Conservation (phyloP, 2,888 invertebrate species). For the Panopea generosa region DNA sequence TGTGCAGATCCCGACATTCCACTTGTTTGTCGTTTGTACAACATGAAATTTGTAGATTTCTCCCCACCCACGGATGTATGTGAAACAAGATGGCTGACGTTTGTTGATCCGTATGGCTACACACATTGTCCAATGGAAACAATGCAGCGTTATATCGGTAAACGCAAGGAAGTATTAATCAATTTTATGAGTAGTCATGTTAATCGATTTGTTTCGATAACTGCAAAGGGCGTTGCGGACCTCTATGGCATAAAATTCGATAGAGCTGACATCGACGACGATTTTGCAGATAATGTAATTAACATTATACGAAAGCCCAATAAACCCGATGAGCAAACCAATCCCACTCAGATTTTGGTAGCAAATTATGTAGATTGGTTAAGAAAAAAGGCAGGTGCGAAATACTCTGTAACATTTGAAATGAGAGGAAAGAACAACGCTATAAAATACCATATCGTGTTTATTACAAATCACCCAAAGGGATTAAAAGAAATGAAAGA, state of each 20-base stretch:
- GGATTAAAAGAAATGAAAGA: too few species aligned
- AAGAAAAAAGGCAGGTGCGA: background rate
- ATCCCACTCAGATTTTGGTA: conserved; percentile 1
- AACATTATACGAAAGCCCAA: background rate
- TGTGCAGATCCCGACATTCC: background rate
- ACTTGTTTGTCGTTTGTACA: background rate
- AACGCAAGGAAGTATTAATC: conserved; percentile 15
- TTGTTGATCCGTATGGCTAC: conserved; percentile 29
- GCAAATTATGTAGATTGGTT: background rate
- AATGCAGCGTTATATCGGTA: conserved; percentile 8
- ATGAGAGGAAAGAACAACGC: conserved; percentile 3
- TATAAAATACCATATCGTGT: conserved; percentile 14
- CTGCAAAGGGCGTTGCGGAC: background rate
- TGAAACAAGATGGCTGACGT: conserved; percentile 5
- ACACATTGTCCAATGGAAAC: conserved; percentile 15
- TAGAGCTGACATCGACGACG: background rate
- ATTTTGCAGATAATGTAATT: background rate
- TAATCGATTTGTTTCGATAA: too few species aligned
- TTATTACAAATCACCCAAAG: conserved; percentile 10
- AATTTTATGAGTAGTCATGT: conserved; percentile 38
- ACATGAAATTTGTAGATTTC: background rate
- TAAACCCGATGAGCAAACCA: background rate
- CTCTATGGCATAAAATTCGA: conserved; percentile 10
- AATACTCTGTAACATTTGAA: conserved; percentile 6
- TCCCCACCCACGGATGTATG: background rate